Percentiles rank a stretch among this genome's conserved stretches.
These are phyloP conservation scores for Anthopleura xanthogrammica DNA, from an alignment of 92 coral and sea anemone genomes.

Conservation along the genomic window DNA sequence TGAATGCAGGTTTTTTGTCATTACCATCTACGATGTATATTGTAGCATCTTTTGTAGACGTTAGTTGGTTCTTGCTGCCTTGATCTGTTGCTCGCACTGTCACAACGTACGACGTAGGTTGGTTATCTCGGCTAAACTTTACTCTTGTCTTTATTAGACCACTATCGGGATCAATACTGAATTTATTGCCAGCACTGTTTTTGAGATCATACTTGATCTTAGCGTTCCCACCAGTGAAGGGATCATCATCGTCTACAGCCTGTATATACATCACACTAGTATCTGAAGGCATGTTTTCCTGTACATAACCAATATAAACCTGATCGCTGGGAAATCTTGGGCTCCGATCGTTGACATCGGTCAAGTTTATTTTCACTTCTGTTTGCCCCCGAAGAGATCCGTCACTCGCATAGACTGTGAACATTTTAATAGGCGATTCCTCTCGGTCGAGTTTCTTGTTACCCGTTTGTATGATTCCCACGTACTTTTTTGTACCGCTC, in stretches of 20 bases:
- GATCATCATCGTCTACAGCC: constrained; percentile 77
- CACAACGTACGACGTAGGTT: constrained; percentile 57
- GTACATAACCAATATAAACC: constrained; percentile 76
- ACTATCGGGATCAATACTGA: constrained; percentile 53
- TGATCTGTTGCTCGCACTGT: constrained; percentile 73
- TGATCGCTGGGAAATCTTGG: constrained; percentile 76
- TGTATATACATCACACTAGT: constrained; percentile 81
- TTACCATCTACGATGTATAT: constrained; percentile 69
- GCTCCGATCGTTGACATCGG: constrained; percentile 70
- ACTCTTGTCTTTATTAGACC: constrained; percentile 62
- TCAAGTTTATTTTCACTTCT: constrained; percentile 54
- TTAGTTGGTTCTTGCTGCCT: constrained; percentile 51
- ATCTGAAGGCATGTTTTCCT: constrained; percentile 54
- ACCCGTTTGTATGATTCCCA: constrained; percentile 69
- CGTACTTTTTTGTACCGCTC: not conserved
- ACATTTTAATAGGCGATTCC: constrained; percentile 46
- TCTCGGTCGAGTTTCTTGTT: constrained; percentile 67
- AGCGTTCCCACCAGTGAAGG: constrained; percentile 58
- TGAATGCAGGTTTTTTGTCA: constrained; percentile 57
- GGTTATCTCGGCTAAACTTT: constrained; percentile 56
- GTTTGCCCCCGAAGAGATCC: constrained; percentile 60
- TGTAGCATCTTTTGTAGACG: constrained; percentile 74
- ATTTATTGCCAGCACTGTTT: constrained; percentile 56
- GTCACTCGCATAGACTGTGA: constrained; percentile 76
- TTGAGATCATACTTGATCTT: constrained; percentile 62